These are phyloP conservation scores for Drepanosiphum platanoidis DNA, from an alignment of 2,888 invertebrate species.

Conservation along the genomic window DNA sequence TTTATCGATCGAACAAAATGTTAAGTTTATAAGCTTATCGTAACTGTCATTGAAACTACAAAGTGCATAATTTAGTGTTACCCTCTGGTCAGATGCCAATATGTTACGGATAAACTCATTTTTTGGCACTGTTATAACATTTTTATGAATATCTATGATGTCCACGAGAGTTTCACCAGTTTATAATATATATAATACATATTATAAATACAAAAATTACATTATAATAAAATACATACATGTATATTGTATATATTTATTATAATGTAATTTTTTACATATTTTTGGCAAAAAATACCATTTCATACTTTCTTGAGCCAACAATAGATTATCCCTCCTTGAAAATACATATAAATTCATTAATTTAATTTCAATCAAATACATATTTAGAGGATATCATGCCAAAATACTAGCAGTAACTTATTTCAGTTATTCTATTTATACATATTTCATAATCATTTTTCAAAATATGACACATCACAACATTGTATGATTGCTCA, in stretches of 20 bases:
- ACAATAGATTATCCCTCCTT: background rate
- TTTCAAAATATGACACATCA: background rate
- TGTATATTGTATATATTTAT: background rate
- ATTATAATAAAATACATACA: too few species aligned
- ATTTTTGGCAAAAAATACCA: background rate
- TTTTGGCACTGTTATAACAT: conserved; percentile 30
- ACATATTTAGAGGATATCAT: background rate
- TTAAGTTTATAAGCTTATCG: conserved; percentile 1
- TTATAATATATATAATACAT: background rate
- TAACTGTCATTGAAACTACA: conserved; percentile 18
- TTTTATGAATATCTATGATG: conserved; percentile 34
- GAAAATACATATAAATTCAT: conserved; percentile 5
- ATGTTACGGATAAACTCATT: conserved; percentile 4
- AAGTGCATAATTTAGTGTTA: background rate
- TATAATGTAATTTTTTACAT: background rate
- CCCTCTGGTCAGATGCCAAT: conserved; percentile 37
- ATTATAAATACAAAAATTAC: too few species aligned
- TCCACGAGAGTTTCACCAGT: background rate
- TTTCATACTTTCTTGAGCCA: background rate
- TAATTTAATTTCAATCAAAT: conserved; percentile 32
- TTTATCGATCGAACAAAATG: background rate
- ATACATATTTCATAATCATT: background rate
- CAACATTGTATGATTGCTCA: background rate
- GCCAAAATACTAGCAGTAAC: conserved; percentile 3
- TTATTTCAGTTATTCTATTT: conserved; percentile 22